A percentile compares a stretch with the other conserved stretches of the same genome.
Evolutionary conservation across 2,888 invertebrate genomes (phyloP).

Genomic region (Lasioglossum lativentre): DNA sequence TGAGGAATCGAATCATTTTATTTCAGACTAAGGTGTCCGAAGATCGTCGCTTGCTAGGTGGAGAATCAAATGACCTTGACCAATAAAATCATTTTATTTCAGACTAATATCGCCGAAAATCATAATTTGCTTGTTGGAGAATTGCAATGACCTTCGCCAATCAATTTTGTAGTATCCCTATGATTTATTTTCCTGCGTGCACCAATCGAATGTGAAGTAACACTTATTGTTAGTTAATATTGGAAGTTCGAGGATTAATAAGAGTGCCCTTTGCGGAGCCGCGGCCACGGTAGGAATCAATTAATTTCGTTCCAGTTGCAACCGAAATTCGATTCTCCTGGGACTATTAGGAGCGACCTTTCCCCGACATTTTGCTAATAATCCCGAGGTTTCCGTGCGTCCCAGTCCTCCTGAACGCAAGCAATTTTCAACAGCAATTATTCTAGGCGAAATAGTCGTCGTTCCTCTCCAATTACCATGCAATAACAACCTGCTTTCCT

Average conservation of each 20-base stretch:
- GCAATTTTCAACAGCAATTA: constrained; percentile 13
- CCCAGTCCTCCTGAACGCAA: not conserved
- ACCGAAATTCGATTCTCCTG: not conserved
- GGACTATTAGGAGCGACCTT: not conserved
- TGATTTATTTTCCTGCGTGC: not conserved
- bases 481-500: constrained; percentile 31
- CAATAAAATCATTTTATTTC: not conserved
- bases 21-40: no score
- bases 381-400: not conserved
- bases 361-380: constrained; percentile 13
- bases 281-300: not conserved
- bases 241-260: not conserved
- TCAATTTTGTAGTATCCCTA: not conserved
- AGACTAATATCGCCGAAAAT: not conserved
- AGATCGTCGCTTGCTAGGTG: no score
- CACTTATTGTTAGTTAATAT: not conserved
- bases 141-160: not conserved
- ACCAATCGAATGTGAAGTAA: not conserved
- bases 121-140: not conserved
- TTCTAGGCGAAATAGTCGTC: not conserved
- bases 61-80: not conserved
- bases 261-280: not conserved
- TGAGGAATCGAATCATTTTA: not conserved
- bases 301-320: constrained; percentile 1
- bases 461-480: constrained; percentile 32